phyloP scores from a whole-genome alignment of 2,113 vertebrate genomes.

The Xenotilapia caudafasciata region DNA sequence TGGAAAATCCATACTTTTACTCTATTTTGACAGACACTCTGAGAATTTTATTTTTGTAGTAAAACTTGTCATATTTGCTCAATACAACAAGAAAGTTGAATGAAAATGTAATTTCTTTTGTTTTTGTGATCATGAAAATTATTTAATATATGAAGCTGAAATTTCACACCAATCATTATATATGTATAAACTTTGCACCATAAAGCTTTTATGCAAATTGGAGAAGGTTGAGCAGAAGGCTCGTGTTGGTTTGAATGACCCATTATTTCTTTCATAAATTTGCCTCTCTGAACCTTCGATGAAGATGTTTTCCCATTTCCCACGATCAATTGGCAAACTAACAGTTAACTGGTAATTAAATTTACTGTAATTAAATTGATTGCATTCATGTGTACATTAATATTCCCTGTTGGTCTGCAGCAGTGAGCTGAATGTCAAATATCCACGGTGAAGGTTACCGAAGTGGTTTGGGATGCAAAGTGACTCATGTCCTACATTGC shows the following conservation, averaged over 20 bases:
- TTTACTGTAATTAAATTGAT: background rate
- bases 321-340: background rate
- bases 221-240: background rate
- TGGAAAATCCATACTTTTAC: background rate
- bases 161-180: background rate
- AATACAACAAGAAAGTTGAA: background rate
- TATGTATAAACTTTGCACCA: background rate
- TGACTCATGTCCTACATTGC: slow-evolving; percentile 16
- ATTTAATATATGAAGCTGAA: background rate
- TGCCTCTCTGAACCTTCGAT: background rate
- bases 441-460: slow-evolving; percentile 8
- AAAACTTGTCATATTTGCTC: background rate
- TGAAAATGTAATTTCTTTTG: background rate
- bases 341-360: background rate
- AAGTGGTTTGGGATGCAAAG: background rate
- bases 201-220: background rate
- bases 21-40: background rate
- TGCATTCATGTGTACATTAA: background rate
- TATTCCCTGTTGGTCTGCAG: background rate
- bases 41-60: background rate
- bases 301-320: background rate
- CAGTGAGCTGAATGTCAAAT: background rate
- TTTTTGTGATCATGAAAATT: background rate
- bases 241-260: background rate
- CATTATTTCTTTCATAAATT: background rate